These are phyloP conservation scores for Vultur gryphus DNA, from an alignment of 2,797 vertebrate species.

Conservation along the genomic window DNA sequence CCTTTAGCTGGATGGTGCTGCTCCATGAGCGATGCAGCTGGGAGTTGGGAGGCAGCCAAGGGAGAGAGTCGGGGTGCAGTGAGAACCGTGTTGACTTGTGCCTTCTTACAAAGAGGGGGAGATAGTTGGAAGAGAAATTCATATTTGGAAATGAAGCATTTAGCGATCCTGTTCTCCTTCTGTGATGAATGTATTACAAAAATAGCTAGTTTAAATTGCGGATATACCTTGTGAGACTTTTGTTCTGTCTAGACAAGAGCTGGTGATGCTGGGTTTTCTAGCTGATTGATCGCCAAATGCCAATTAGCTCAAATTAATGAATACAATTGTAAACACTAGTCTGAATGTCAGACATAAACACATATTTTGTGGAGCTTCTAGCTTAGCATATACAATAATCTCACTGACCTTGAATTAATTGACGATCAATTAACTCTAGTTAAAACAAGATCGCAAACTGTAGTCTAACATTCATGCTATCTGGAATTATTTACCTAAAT, in stretches of 20 bases:
- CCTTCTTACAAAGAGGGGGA: neutral
- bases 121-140: neutral
- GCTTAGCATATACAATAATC: neutral
- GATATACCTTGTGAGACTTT: neutral
- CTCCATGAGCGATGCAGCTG: accelerated
- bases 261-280: neutral
- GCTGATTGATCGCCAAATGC: neutral
- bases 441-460: neutral
- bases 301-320: slow-evolving; percentile 21
- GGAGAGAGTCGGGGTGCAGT: accelerated
- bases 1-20: neutral
- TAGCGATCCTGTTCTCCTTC: neutral
- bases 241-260: neutral
- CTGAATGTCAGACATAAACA: neutral
- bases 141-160: neutral
- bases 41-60: neutral
- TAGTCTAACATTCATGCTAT: neutral
- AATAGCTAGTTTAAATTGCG: neutral
- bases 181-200: neutral
- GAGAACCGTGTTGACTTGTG: accelerated
- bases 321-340: neutral
- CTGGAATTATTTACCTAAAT: neutral
- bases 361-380: neutral
- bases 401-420: neutral
- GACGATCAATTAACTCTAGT: neutral